Base-by-base conservation (phyloP, 1,140 invertebrate genomes). In the Andrena cerasifolii region DNA sequence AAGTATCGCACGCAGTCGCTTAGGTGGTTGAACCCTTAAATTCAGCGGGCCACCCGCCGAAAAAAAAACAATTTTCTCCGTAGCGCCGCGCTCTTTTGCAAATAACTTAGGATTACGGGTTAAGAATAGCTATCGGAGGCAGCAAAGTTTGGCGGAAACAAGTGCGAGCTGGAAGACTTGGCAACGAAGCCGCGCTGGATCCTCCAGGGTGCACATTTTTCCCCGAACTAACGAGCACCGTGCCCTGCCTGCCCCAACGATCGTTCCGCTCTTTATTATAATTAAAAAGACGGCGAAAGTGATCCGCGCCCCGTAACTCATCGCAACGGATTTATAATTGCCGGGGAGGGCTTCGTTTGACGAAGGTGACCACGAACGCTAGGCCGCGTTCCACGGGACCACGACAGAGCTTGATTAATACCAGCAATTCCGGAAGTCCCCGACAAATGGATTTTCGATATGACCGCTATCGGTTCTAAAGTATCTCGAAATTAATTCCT, bases 381-480 rank as follows among this genome's bases (percentile, higher is more conserved):
- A 61, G 7, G 40, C 21, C 31, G 59, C 31, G 45, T 28, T 51
- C 31, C 47, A 61, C 16, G 21, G 31, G 14, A 53, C 71, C 45
- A 59, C 31, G 45, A 51, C 58, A 12, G 54, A 33, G 71, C 43
- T 73, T 73, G 71, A 73, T 63, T 65, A 73, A 73, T 73, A 73
- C 56, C 56, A 21, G 47, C 58, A 26, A 31, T 63, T 7, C 59
- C 71, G 71, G 24, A 73, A 65, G 71, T 63, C 28, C 26, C 31
- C 59, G 58, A 49, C 71, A 53, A 73, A 73, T 65, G 47, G 71
- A 63, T 73, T 73, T 63, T 73, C 71, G 59, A 73, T 73, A 73
- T 51, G 28, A 28, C 31, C 31, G 58, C 33, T 10, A 24, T 18
- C 45, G 31, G 21, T n/a, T 21, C 59, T 12, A 40, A 53, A 40